Evolutionary conservation across 2,113 vertebrate genomes (phyloP).

Genomic region (Formicarius rufipectus): DNA sequence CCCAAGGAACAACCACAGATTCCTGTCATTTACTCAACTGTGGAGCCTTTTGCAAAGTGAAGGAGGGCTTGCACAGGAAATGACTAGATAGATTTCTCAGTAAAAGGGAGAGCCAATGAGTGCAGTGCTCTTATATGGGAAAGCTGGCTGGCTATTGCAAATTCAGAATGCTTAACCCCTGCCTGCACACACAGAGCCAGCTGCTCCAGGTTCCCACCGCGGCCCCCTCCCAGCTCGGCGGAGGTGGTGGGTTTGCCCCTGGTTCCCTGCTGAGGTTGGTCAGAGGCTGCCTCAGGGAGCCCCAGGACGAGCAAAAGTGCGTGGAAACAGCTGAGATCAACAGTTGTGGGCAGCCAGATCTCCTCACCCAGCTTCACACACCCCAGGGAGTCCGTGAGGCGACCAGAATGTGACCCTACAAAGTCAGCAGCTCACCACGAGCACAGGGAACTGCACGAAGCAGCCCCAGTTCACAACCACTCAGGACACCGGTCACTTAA

Average conservation of each 20-base stretch:
- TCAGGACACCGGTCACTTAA: no score
- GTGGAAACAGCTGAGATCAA: neutral
- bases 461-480: neutral
- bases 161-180: constrained; percentile 27
- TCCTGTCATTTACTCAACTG: neutral
- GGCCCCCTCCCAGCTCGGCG: neutral
- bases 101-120: constrained; percentile 37
- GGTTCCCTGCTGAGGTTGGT: neutral
- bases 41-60: neutral
- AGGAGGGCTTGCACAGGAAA: constrained; percentile 40
- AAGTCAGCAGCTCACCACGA: neutral
- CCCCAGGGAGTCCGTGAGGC: rapidly evolving
- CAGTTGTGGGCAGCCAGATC: neutral
- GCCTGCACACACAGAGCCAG: neutral
- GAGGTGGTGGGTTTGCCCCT: neutral
- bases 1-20: neutral
- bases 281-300: neutral
- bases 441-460: neutral
- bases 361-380: neutral
- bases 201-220: neutral
- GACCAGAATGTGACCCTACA: neutral
- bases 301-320: neutral
- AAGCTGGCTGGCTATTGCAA: constrained; percentile 18
- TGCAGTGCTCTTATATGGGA: constrained; percentile 62
- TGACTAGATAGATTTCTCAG: constrained; percentile 26